Evolutionary conservation across 2,888 invertebrate genomes (phyloP), one percentile per base, ranked within the genome.

Genomic region (Zygaena filipendulae): DNA sequence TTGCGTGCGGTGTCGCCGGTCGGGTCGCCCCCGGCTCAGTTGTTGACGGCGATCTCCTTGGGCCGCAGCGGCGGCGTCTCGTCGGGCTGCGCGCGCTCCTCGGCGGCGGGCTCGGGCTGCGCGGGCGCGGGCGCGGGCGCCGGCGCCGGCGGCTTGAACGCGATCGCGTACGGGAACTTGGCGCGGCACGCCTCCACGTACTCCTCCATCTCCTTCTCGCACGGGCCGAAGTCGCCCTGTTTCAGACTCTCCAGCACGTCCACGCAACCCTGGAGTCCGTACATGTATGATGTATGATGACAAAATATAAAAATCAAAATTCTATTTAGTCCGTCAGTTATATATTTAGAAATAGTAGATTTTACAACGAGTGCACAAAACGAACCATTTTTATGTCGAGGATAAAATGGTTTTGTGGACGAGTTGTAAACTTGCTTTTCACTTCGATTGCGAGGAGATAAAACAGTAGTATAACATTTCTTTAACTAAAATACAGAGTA

Each of bases 211-310:
- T 84, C 83, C 19, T 81, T 66, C 36, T 90, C 87, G 61, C 87
- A 88, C 12, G 82, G 68, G 1, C 95, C 95, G 60, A 96, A 91
- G 47, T 90, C 88, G 28, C 92, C 93, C 42, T 84, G 85, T 42
- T 84, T 83, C 50, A 96, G 82, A 40, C 90, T 86, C 42, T 88
- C 87, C 45, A 92, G 80, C 33, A 94, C 88, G 47, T 88, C 87
- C 41, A 87, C 86, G 74, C 94, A 95, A 52, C 85, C 89, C 89
- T 92, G 75, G n/a, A 83, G 42, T 25, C n/a, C n/a, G n/a, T n/a
- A n/a, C n/a, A n/a, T n/a, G n/a, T n/a, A n/a, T n/a, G n/a, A n/a
- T n/a, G n/a, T n/a, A n/a, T n/a, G n/a, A n/a, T n/a, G n/a, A n/a
- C n/a, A n/a, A n/a, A n/a, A n/a, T n/a, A n/a, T n/a, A n/a, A n/a